Evolutionary conservation across 2,797 vertebrate species (phyloP).

Genomic region (Etheostoma perlongum): DNA sequence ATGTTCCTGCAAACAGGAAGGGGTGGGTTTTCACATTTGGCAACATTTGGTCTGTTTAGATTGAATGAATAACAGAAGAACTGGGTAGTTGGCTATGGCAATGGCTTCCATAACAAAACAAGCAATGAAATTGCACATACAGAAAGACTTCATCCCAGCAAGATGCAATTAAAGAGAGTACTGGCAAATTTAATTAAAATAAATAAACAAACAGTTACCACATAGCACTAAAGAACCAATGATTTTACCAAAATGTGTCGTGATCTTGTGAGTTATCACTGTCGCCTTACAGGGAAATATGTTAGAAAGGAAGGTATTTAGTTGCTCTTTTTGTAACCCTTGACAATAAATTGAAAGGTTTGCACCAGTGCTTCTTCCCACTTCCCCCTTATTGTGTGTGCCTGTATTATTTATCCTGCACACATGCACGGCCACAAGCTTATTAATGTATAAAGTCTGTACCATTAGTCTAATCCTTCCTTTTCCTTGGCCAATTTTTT

Average conservation of each 20-base stretch:
- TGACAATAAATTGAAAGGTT: neutral
- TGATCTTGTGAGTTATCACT: neutral
- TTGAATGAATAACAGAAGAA: slow-evolving; percentile 8
- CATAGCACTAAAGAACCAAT: neutral
- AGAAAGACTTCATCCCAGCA: neutral
- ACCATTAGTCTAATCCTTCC: neutral
- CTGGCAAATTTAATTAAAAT: neutral
- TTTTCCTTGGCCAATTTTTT: neutral
- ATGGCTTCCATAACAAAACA: neutral
- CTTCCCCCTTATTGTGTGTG: neutral
- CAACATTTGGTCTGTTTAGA: neutral
- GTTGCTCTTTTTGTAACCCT: neutral
- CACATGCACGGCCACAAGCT: neutral
- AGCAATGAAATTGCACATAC: neutral
- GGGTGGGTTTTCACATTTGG: slow-evolving; percentile 4
- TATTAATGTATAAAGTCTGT: neutral
- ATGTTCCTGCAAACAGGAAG: slow-evolving; percentile 27
- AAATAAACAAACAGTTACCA: neutral
- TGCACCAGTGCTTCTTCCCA: neutral
- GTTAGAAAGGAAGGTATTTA: neutral
- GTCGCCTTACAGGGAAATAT: neutral
- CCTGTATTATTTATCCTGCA: neutral
- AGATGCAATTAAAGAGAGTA: neutral
- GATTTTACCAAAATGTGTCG: neutral
- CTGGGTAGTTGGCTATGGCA: neutral